Conservation (phyloP, 2,113 vertebrate genomes). For the Embiotoca jacksoni region DNA sequence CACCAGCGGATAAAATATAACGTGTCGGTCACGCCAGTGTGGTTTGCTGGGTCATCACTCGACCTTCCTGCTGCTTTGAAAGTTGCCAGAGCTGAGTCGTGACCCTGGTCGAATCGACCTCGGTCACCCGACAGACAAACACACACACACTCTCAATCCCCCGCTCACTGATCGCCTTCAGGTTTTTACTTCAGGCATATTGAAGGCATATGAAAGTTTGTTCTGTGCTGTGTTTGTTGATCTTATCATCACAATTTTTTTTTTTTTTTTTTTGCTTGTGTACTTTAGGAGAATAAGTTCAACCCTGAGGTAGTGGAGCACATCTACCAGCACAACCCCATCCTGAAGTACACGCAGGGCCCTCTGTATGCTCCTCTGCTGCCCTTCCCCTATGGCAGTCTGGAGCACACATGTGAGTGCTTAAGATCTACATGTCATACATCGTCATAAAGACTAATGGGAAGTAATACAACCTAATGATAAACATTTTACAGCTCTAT, state of each 20-base stretch:
- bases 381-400: slow-evolving; percentile 91
- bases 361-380: slow-evolving; percentile 94
- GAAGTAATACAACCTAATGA: slow-evolving; percentile 18
- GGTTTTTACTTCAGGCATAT: slow-evolving; percentile 1
- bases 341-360: slow-evolving; percentile 93
- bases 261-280: not conserved
- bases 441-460: not conserved
- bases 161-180: slow-evolving; percentile 5
- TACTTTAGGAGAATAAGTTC: slow-evolving; percentile 89
- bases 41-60: slow-evolving; percentile 71
- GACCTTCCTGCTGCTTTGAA: slow-evolving; percentile 74
- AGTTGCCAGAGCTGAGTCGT: slow-evolving; percentile 63
- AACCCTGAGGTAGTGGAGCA: slow-evolving; percentile 93
- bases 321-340: slow-evolving; percentile 94
- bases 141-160: slow-evolving; percentile 46
- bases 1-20: slow-evolving; percentile 73
- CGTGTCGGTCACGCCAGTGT: slow-evolving; percentile 57
- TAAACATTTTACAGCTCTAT: not conserved
- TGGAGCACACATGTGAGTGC: slow-evolving; percentile 89
- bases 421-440: slow-evolving; percentile 12
- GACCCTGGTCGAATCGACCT: slow-evolving; percentile 61
- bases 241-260: slow-evolving; percentile 11
- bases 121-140: slow-evolving; percentile 56
- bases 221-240: slow-evolving; percentile 14
- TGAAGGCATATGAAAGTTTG: slow-evolving; percentile 12